Evolutionary conservation across 2,888 invertebrate species (phyloP), one percentile per base, ranked within the genome.

Genomic region (Drosophila meridiana): DNA sequence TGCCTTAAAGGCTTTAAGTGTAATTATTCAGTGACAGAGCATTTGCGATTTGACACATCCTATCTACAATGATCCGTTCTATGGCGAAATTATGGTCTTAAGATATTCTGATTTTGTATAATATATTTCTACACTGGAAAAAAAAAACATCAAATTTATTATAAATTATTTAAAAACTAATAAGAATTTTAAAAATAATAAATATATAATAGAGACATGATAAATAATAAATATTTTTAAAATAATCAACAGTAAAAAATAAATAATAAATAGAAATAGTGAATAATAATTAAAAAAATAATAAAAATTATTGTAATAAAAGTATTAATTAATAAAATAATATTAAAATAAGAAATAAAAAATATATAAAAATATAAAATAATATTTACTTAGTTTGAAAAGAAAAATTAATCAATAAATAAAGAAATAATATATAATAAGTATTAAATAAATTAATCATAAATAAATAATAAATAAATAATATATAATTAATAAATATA

Each of bases 241-340:
- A 36, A 0, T 0, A 36, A 9, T n/a, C n/a, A n/a, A n/a, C n/a
- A n/a, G n/a, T 36, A 1, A 1, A 0, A 36, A 9, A 7, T 2
- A 36, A 2, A 36, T 36, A 36, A 36, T 36, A 36, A 36, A 36
- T 36, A 36, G 8, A 36, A 36, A 36, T 32, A 20, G 20, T 20
- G 1, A 32, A 32, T 34, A 34, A 36, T 36, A 20, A 1, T 32
- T 32, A 32, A 32, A 32, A 5, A 32, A 32, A 32, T 32, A 32
- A 32, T 32, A 32, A 32, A 20, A 20, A 20, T 20, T n/a, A n/a
- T n/a, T n/a, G n/a, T 20, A 20, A 20, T 20, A 20, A 20, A 20
- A 20, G 1, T 20, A 20, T 20, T 20, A 20, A 20, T 1, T 20
- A 20, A 20, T 20, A 20, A 20, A 20, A 20, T 20, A 20, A 20